A percentile compares a stretch with the other conserved stretches of the same genome.
Conservation (phyloP, 2,113 vertebrate genomes). For the Scomber colias region DNA sequence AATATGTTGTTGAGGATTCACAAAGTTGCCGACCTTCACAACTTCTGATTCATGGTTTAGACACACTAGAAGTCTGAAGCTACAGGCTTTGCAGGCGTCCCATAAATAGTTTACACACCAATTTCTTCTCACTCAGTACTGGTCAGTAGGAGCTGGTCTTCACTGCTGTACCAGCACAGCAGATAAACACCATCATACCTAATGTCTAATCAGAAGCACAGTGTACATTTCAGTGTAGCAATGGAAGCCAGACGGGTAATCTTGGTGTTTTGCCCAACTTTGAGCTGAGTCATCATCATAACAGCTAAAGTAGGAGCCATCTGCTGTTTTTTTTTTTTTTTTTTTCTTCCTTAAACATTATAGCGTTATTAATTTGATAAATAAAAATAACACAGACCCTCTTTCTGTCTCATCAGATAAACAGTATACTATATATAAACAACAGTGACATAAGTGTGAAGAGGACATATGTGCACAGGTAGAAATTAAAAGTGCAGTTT, state of each 20-base stretch:
- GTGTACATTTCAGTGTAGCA: not conserved
- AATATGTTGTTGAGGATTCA: not conserved
- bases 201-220: not conserved
- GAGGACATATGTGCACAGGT: slow-evolving; percentile 48
- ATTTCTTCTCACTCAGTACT: too few species aligned
- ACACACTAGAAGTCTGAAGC: too few species aligned
- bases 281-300: slow-evolving; percentile 42
- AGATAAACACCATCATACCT: not conserved
- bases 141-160: not conserved
- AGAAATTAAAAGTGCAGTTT: slow-evolving; percentile 14
- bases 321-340: slow-evolving; percentile 18
- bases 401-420: not conserved
- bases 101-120: not conserved
- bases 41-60: not conserved
- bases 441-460: slow-evolving; percentile 42
- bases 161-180: not conserved
- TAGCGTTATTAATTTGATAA: slow-evolving; percentile 16
- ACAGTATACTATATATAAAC: slow-evolving; percentile 55
- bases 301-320: slow-evolving; percentile 31
- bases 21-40: not conserved
- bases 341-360: slow-evolving; percentile 6
- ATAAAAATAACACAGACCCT: slow-evolving; percentile 27
- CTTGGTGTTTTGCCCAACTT: slow-evolving; percentile 34
- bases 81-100: not conserved
- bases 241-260: slow-evolving; percentile 18